Base-by-base conservation (phyloP, 2,113 vertebrate species). In the Montifringilla adamsi region DNA sequence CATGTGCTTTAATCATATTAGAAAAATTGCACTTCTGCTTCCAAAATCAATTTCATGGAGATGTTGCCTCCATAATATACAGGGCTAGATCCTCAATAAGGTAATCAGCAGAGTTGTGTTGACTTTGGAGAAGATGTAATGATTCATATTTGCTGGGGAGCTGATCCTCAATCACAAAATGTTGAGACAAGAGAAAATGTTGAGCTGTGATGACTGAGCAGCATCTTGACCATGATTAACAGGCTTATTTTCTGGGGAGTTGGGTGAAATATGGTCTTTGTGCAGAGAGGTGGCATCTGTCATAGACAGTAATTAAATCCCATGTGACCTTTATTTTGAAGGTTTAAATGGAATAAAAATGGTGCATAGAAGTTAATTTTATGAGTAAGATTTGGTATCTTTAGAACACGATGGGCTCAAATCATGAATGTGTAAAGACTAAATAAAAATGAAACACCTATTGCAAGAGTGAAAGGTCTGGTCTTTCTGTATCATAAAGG, bases 11-110 rank as follows among this genome's bases (percentile, higher is more conserved):
- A 95, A 96, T 94, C 52, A 46, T 56, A 88, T 93, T 91, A 92
- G 69, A 86, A 95, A 91, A 96, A 92, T 81, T 88, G 46, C 83
- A 81, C 72, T 86, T 93, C 60, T 92, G 88, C 73, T 90, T 96
- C 88, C 94, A 94, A 96, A 96, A 93, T 90, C 84, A 90, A 93
- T 93, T 92, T 95, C n/a, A 87, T 82, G 62, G 56, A 87, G 88
- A 93, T 82, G 76, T 75, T 96, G 73, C 77, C 62, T 78, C 69
- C 39, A 46, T 77, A 87, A 89, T 88, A 75, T 17, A 60, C 31
- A 43, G 77, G 88, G 83, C 68, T 93, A 75, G 73, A 84, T 87
- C 85, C 69, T 92, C 88, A 95, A 43, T 79, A 94, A 90, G 76
- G 76, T 79, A 82, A 91, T 84, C 92, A 90, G 72, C 72, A 72